Percentiles rank a stretch among this genome's conserved stretches.
Conservation (phyloP, 2,888 invertebrate species). For the Tortricodes alternella region DNA sequence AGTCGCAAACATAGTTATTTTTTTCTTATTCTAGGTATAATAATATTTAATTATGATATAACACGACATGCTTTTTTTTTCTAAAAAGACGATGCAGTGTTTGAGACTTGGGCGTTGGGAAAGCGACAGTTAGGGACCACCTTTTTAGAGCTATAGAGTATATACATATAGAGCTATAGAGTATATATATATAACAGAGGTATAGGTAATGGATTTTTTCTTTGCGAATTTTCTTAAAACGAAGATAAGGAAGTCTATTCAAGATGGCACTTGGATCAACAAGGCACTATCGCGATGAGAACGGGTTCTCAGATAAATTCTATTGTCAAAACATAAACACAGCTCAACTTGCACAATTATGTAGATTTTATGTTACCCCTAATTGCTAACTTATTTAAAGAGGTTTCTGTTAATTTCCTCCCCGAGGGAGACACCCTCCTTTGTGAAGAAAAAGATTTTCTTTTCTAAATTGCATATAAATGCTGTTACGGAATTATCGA, state of each 20-base stretch:
- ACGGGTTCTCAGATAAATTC: constrained; percentile 44
- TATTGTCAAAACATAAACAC: constrained; percentile 76
- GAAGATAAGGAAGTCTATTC: constrained; percentile 10
- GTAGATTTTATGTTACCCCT: constrained; percentile 80
- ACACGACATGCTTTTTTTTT: too few relatives aligned
- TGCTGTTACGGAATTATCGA: constrained; percentile 67
- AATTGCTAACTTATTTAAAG: constrained; percentile 82
- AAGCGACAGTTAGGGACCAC: too few relatives aligned
- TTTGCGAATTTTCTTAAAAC: not conserved
- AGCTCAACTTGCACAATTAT: constrained; percentile 77
- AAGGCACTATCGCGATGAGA: constrained; percentile 13
- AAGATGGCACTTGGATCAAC: constrained; percentile 7
- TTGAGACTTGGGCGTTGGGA: too few relatives aligned
- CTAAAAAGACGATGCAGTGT: too few relatives aligned
- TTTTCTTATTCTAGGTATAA: too few relatives aligned
- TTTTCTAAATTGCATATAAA: constrained; percentile 73
- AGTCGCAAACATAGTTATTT: too few relatives aligned
- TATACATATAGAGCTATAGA: too few relatives aligned
- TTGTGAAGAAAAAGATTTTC: constrained; percentile 49
- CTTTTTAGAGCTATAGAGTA: too few relatives aligned
- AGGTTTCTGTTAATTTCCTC: constrained; percentile 74
- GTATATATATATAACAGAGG: too few relatives aligned
- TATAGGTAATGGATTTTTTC: not conserved
- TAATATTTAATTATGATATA: too few relatives aligned
- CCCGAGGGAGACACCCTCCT: constrained; percentile 46